Conservation (phyloP, 2,113 vertebrate genomes). For the Pteropus alecto region DNA sequence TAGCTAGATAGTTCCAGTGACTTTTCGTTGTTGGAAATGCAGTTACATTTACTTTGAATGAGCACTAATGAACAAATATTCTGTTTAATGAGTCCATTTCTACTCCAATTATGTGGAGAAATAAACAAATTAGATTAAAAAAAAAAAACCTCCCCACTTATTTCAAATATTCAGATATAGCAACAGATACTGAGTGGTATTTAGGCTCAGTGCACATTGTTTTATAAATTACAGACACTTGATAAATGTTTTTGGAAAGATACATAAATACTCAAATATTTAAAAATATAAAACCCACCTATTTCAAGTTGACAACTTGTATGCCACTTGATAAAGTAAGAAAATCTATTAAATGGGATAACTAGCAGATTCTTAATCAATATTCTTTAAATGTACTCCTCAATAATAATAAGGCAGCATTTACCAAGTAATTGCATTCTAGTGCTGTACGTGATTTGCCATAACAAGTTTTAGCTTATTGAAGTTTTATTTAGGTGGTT, state of each 20-base stretch:
- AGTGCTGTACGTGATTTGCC: not conserved
- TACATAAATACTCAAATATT: not conserved
- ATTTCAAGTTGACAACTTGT: constrained; percentile 1
- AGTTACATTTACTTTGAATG: not conserved
- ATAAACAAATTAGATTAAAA: not conserved
- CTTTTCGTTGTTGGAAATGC: not conserved
- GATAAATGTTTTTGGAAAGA: not conserved
- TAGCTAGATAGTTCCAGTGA: not conserved
- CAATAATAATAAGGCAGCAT: not conserved
- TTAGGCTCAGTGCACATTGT: not conserved
- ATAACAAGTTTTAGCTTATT: not conserved
- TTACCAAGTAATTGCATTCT: constrained; percentile 5
- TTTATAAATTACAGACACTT: not conserved
- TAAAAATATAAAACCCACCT: not conserved
- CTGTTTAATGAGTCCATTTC: not conserved
- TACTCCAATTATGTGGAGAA: not conserved
- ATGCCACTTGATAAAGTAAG: not conserved
- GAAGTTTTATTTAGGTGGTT: constrained; percentile 27
- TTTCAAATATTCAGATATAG: not conserved
- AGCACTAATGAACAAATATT: not conserved
- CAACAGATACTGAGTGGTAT: not conserved
- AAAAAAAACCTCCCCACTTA: not conserved
- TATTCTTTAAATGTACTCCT: not conserved
- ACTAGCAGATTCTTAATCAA: not conserved
- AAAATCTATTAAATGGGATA: not conserved